Evolutionary conservation across 2,888 invertebrate species (phyloP).

Genomic region (Polyploca ridens): DNA sequence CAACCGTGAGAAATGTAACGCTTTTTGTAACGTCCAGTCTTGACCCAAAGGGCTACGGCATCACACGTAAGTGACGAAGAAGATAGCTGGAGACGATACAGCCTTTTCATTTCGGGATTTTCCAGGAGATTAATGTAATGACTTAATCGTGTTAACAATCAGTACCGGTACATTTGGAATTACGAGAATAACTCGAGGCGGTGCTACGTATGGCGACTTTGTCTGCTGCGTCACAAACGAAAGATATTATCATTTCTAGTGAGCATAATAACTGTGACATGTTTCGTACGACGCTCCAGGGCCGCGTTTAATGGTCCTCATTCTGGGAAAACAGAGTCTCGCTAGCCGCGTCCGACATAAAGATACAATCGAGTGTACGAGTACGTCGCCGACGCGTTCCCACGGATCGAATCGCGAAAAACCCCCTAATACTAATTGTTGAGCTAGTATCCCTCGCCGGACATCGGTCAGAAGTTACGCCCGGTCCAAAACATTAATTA

Average conservation of each 20-base stretch:
- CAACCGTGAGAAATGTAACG: conserved; percentile 74
- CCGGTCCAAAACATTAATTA: conserved; percentile 79
- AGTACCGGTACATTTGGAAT: conserved; percentile 50
- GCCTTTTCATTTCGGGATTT: conserved; percentile 15
- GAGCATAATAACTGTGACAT: conserved; percentile 83
- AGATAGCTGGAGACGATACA: not conserved
- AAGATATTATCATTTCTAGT: conserved; percentile 80
- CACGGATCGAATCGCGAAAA: conserved; percentile 73
- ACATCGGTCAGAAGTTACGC: conserved; percentile 74
- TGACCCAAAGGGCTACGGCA: conserved; percentile 8
- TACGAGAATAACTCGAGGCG: conserved; percentile 62
- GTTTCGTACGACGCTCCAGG: conserved; percentile 75
- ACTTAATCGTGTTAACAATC: conserved; percentile 71
- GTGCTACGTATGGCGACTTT: conserved; percentile 51
- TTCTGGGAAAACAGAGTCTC: conserved; percentile 77
- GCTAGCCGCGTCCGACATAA: conserved; percentile 69
- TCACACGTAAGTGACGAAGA: not conserved
- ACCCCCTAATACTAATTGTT: conserved; percentile 42
- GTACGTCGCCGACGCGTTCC: conserved; percentile 62
- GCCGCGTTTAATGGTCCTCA: conserved; percentile 74
- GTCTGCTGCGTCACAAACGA: conserved; percentile 69
- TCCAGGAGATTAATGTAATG: conserved; percentile 42
- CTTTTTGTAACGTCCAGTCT: conserved; percentile 36
- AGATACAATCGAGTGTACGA: conserved; percentile 67
- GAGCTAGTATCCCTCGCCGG: conserved; percentile 55